Base-by-base conservation (phyloP, 53 echinoderm and acorn worm species). In the Mesocentrotus franciscanus region DNA sequence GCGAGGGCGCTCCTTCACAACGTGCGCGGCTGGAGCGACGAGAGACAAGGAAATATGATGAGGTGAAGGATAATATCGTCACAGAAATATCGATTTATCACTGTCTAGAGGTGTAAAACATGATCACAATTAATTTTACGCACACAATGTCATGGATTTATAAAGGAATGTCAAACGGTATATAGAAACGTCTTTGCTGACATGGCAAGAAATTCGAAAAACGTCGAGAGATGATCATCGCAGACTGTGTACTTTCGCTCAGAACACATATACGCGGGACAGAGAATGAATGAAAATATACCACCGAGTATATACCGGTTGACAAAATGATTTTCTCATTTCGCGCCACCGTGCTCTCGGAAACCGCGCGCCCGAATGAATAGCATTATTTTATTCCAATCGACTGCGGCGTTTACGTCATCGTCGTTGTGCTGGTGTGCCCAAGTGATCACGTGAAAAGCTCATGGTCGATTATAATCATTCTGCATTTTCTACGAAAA, bases 1-100 rank as follows among this genome's bases (percentile, higher is more conserved):
- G 93, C 81, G 81, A 81, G 93, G 93, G 93, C 93, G 93, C 93
- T 92, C 29, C 93, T 74, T 27, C 78, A 90, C 90, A 60, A 60
- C 90, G 90, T 90, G 90, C 60, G 60, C 90, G 90, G 58, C 35
- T 32, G 9, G 29, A 14, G 26, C 17, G 42, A 89, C 0, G 17
- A 60, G 60, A 90, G 32, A 90, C n/a, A 27, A 90, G 14, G 6
- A 90, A n/a, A 6, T n/a, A 18, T 16, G 64, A 20, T 17, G 81
- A 17, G 20, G 81, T 8, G 20, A 1, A 20, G 33, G 81, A 81
- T 81, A 42, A 81, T 8, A 42, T 18, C 9, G 5, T 71, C 30
- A 14, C 29, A 11, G 59, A 60, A 59, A 90, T 60, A 5, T 30
- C 60, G 60, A 90, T 90, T 58, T 90, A 60, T 58, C 60, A 60